A percentile compares a stretch with the other conserved stretches of the same genome.
These are phyloP conservation scores for Patella pellucida DNA, from an alignment of 2,888 invertebrate genomes.

Conservation along the genomic window DNA sequence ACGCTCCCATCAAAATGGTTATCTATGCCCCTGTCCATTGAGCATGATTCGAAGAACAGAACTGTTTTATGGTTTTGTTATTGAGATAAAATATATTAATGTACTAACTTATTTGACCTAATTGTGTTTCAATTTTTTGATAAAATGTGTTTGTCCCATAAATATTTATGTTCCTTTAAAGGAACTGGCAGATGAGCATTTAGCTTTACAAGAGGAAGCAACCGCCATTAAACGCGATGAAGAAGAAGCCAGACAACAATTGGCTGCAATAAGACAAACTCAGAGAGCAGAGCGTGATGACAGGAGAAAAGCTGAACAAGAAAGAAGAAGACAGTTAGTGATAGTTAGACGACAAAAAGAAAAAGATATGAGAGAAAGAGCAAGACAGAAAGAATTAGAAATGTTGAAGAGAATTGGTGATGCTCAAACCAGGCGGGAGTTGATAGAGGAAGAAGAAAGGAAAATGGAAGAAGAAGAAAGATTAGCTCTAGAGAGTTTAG, in stretches of 20 bases:
- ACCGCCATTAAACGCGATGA: slow-evolving; percentile 56
- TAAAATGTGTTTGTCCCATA: neutral
- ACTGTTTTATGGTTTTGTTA: too few relatives aligned
- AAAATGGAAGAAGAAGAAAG: slow-evolving; percentile 54
- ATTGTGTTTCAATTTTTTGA: too few relatives aligned
- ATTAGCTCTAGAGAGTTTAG: slow-evolving; percentile 46
- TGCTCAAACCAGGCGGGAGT: slow-evolving; percentile 51
- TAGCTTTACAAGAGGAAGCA: slow-evolving; percentile 50
- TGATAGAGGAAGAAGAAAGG: slow-evolving; percentile 54
- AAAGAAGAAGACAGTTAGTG: slow-evolving; percentile 56
- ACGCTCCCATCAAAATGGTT: too few relatives aligned
- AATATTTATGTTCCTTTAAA: slow-evolving; percentile 4
- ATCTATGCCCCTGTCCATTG: too few relatives aligned
- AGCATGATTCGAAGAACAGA: too few relatives aligned
- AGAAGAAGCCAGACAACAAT: slow-evolving; percentile 55
- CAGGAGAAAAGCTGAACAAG: slow-evolving; percentile 54
- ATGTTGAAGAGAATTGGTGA: slow-evolving; percentile 61
- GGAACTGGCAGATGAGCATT: slow-evolving; percentile 56
- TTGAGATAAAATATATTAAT: too few relatives aligned
- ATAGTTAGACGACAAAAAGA: slow-evolving; percentile 49
- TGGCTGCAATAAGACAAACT: slow-evolving; percentile 47
- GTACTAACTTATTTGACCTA: too few relatives aligned
- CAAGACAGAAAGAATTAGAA: slow-evolving; percentile 54
- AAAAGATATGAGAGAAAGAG: slow-evolving; percentile 53
- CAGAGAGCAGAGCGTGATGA: slow-evolving; percentile 58